Base-by-base conservation (phyloP, 2,797 vertebrate genomes). In the Neosilurus mollespiculum region DNA sequence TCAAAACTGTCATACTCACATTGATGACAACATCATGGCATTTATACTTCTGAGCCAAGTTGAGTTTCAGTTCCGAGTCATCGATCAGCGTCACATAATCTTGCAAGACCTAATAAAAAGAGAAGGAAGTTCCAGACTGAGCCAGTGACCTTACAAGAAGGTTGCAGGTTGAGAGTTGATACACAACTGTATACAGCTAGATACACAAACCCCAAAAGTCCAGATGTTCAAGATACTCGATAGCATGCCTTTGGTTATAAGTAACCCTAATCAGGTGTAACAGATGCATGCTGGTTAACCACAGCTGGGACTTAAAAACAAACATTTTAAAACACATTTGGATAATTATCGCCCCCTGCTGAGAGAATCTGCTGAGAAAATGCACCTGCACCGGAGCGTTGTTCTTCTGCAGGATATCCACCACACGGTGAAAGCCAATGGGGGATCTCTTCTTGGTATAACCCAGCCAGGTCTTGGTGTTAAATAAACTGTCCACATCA, bases 1-100 rank as follows among this genome's bases (percentile, higher is more conserved):
- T 59, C 5, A 66, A 54, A 80, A 43, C 15, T 49, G 30, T 66
- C 58, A n/a, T 0, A 86, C 95, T 94, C 90, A 99, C 98, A 82
- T 97, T 96, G 88, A 99, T 98, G 89, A 97, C 93, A 61, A 98
- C 94, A 88, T 97, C 95, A n/a, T 99, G 98, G 90, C 98, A 99
- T 89, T 97, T 98, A 89, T 97, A 96, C 88, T 97, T 99, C 81
- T 94, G 95, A 56, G 96, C 98, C 5, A 98, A 92, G 77, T 90
- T 93, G 90, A 98, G 90, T 84, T 94, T 94, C 16, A 92, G 91
- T 54, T 99, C 96, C 0, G 93, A 88, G 14, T 98, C 96, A 37
- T 98, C 96, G 2, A 99, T 95, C 77, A 99, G 92, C 56, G 90
- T 93, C 77, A 98, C 92, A 0, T 98, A 99, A 1, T 96, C 96